A percentile compares a stretch with the other conserved stretches of the same genome.
These are phyloP conservation scores for Clarias magur DNA, from an alignment of 2,113 vertebrate species.

Conservation along the genomic window DNA sequence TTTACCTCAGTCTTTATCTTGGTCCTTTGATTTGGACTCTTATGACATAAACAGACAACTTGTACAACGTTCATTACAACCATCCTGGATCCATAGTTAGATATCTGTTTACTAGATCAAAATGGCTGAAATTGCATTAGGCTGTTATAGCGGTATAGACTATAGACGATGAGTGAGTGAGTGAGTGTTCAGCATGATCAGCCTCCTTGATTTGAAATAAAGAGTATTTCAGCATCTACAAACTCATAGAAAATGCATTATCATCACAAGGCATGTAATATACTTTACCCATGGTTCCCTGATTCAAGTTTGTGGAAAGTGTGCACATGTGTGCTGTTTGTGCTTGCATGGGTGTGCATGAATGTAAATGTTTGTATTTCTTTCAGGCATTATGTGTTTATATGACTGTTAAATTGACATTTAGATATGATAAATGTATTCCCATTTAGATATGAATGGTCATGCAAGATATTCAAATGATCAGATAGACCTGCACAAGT, in stretches of 20 bases:
- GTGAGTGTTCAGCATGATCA: neutral
- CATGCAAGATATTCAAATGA: conserved; percentile 3
- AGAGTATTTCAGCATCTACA: conserved; percentile 2
- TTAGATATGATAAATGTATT: neutral
- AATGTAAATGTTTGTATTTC: neutral
- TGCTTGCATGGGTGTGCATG: neutral
- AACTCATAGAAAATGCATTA: neutral
- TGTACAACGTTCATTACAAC: conserved; percentile 9
- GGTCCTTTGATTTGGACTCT: neutral
- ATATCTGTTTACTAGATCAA: conserved; percentile 5
- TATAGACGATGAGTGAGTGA: too few relatives aligned
- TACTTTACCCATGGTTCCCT: neutral
- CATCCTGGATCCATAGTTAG: neutral
- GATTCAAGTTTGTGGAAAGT: neutral
- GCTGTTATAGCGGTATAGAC: neutral
- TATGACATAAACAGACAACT: neutral
- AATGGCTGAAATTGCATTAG: conserved; percentile 24
- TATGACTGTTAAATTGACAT: neutral
- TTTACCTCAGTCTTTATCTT: neutral
- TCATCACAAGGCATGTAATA: neutral
- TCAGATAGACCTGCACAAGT: conserved; percentile 9
- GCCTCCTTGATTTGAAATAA: neutral
- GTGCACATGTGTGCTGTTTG: neutral
- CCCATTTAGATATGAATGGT: neutral
- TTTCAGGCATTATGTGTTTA: neutral